Conservation (phyloP, 37 sponge, comb jelly and placozoan species). For the Lycopodina hypogea region DNA sequence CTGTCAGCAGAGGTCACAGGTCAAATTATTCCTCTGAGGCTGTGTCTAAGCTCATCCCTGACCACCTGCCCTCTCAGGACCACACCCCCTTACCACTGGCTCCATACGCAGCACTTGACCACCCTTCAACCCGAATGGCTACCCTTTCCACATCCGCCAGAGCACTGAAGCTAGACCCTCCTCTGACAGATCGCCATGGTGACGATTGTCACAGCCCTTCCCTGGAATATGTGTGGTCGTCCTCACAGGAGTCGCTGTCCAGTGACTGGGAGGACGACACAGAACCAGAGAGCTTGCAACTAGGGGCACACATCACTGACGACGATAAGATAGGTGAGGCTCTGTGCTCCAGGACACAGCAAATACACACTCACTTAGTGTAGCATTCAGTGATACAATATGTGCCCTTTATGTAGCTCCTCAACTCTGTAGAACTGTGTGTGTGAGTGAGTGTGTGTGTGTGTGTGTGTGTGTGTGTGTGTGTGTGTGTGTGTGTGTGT, state of each 20-base stretch:
- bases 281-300: neutral
- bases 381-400: too few relatives aligned
- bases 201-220: neutral
- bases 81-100: too few relatives aligned
- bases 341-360: neutral
- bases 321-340: conserved; percentile 68
- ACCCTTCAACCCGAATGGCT: too few relatives aligned
- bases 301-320: conserved; percentile 39
- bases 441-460: too few relatives aligned
- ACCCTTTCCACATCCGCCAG: neutral
- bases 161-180: neutral
- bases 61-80: neutral
- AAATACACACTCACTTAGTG: too few relatives aligned
- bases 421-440: too few relatives aligned
- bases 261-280: conserved; percentile 37
- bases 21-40: neutral
- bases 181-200: neutral
- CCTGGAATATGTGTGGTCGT: conserved; percentile 1
- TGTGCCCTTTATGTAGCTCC: too few relatives aligned
- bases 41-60: neutral
- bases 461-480: too few relatives aligned
- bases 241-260: conserved; percentile 13
- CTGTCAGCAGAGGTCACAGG: conserved; percentile 1
- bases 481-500: neutral
- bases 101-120: too few relatives aligned